Evolutionary conservation across 1,140 invertebrate species (phyloP).

Genomic region (Pogonus chalceus): DNA sequence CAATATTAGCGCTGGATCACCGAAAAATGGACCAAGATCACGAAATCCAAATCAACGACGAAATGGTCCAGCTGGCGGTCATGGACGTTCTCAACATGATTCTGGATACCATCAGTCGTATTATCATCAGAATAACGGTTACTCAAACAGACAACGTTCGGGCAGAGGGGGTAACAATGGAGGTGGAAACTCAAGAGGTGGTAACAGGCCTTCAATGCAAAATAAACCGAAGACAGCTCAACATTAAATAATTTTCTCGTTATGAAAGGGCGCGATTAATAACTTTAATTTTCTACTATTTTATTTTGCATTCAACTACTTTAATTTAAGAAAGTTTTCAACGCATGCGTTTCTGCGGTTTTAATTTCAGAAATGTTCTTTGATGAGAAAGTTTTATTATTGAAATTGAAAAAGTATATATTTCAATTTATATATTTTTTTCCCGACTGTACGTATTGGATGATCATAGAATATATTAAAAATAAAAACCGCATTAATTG

Average conservation of each 20-base stretch:
- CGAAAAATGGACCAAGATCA: constrained; percentile 15
- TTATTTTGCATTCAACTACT: no score
- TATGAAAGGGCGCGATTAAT: no score
- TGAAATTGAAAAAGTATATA: no score
- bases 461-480: no score
- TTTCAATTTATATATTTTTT: no score
- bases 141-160: constrained; percentile 22
- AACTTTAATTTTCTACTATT: no score
- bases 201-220: background rate
- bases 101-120: constrained; percentile 21
- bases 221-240: background rate
- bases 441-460: no score
- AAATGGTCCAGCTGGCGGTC: constrained; percentile 17
- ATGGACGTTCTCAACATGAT: constrained; percentile 8
- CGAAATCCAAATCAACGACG: constrained; percentile 9
- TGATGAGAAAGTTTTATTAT: no score
- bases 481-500: no score
- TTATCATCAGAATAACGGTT: constrained; percentile 29
- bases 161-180: background rate
- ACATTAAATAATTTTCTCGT: background rate
- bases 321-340: no score
- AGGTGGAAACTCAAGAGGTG: background rate
- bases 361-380: no score
- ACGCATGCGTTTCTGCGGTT: no score
- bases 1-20: background rate